Conservation (phyloP, 2,113 vertebrate species). For the Labeo rohita region DNA sequence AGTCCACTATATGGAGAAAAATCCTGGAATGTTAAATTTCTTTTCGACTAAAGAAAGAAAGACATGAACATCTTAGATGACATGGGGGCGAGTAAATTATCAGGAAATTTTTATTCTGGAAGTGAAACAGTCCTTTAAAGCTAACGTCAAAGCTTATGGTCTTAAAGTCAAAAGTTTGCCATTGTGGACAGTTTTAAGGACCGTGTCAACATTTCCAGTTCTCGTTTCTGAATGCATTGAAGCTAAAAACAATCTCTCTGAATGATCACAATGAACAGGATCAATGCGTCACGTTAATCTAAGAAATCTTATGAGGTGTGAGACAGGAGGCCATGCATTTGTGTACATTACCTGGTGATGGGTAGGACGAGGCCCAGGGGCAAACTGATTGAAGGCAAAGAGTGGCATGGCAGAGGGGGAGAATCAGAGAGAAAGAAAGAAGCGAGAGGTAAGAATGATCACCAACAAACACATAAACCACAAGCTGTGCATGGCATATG, state of each 20-base stretch:
- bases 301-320: conserved; percentile 6
- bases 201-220: background rate
- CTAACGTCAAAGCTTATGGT: background rate
- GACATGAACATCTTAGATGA: no score
- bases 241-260: background rate
- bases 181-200: background rate
- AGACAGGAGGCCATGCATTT: conserved; percentile 1
- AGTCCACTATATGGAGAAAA: no score
- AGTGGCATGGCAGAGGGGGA: conserved; percentile 29
- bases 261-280: background rate
- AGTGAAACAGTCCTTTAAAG: background rate
- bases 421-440: conserved; percentile 19
- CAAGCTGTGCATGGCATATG: conserved; percentile 31
- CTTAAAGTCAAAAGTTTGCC: background rate
- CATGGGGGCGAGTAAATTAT: no score
- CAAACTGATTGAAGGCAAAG: conserved; percentile 54
- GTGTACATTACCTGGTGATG: conserved; percentile 64
- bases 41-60: no score
- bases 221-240: background rate
- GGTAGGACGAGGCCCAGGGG: conserved; percentile 61
- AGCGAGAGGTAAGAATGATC: conserved; percentile 37
- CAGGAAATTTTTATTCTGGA: no score
- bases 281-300: background rate
- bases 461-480: conserved; percentile 37
- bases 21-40: no score